phyloP scores from a whole-genome alignment of 2,113 vertebrate genomes.

The Nannospalax galili region DNA sequence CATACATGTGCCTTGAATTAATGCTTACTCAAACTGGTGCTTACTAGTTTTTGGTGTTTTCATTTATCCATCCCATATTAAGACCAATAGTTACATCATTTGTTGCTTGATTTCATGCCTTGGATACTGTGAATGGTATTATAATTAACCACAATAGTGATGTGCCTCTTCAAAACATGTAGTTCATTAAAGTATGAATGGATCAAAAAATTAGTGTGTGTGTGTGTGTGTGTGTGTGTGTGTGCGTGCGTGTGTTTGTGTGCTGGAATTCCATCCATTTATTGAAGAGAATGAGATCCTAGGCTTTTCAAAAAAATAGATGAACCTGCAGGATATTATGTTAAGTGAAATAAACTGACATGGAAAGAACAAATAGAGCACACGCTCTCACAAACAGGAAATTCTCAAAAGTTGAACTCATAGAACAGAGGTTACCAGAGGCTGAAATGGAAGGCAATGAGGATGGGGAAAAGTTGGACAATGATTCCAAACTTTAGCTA shows the following conservation, averaged over 20 bases:
- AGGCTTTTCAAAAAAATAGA: background rate
- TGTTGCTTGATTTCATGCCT: background rate
- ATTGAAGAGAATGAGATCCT: background rate
- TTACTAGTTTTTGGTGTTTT: background rate
- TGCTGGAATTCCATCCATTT: background rate
- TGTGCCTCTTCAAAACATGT: background rate
- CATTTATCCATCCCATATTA: background rate
- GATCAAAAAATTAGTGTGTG: background rate
- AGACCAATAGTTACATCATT: background rate
- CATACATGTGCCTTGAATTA: background rate
- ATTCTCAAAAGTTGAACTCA: background rate
- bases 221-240: no score
- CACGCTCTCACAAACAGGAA: background rate
- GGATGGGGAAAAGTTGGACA: background rate
- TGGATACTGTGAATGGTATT: background rate
- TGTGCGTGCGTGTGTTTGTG: no score
- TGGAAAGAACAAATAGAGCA: background rate
- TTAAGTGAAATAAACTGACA: background rate
- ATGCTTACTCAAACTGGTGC: background rate
- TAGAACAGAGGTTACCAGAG: background rate
- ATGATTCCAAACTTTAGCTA: fast-evolving
- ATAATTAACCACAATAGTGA: background rate
- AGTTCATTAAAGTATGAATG: background rate
- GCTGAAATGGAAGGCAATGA: fast-evolving
- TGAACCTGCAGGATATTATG: background rate